phyloP scores from a whole-genome alignment of 1,140 invertebrate species.

The Drosophila pruinosa region DNA sequence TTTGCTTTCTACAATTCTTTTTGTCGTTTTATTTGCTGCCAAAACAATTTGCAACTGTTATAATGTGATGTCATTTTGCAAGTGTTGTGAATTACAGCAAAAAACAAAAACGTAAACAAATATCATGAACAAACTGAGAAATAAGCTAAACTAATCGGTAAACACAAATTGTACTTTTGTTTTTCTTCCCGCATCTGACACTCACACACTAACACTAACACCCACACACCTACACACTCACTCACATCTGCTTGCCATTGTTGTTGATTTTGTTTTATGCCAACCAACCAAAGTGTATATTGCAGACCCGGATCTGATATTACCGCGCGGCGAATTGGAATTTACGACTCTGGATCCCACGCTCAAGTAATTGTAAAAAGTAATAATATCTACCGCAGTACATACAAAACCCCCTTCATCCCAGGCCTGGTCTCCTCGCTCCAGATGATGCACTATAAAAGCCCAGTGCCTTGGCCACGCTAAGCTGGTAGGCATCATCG shows the following conservation, averaged over 20 bases:
- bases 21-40: conserved; percentile 58
- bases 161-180: conserved; percentile 60
- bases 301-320: conserved; percentile 83
- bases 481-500: conserved; percentile 38
- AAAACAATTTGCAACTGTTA: conserved; percentile 69
- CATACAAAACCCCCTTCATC: conserved; percentile 18
- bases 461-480: too few relatives aligned
- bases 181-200: conserved; percentile 34
- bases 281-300: conserved; percentile 82
- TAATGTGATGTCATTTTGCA: conserved; percentile 69
- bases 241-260: conserved; percentile 42
- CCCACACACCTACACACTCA: conserved; percentile 4
- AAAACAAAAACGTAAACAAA: conserved; percentile 8
- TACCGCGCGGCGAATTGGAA: conserved; percentile 83
- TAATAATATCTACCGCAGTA: conserved; percentile 66
- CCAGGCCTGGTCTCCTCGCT: neutral
- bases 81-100: conserved; percentile 66
- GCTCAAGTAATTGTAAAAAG: conserved; percentile 82
- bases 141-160: conserved; percentile 72
- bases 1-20: conserved; percentile 19
- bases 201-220: conserved; percentile 22
- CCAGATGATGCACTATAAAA: conserved; percentile 10
- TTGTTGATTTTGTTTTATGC: conserved; percentile 78
- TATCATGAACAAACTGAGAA: too few relatives aligned
- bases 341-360: conserved; percentile 82